Conservation (phyloP, 2,797 vertebrate genomes). For the Craterocephalus amniculus region DNA sequence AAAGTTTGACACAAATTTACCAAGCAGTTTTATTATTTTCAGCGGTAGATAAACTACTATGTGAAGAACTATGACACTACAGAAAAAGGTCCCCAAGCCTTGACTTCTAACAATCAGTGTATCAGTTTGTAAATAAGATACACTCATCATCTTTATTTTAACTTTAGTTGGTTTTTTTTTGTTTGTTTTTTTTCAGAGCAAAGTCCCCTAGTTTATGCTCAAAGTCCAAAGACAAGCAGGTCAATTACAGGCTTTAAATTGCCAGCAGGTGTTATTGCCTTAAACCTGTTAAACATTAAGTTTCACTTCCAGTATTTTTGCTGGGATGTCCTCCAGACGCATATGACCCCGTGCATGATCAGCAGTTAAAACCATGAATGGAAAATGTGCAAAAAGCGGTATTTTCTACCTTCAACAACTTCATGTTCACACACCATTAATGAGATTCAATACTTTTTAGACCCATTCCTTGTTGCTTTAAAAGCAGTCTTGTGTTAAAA, state of each 20-base stretch:
- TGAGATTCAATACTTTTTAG: neutral
- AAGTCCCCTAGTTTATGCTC: neutral
- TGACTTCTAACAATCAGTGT: neutral
- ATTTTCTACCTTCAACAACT: neutral
- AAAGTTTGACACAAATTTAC: neutral
- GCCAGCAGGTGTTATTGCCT: slow-evolving; percentile 2
- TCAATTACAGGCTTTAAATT: neutral
- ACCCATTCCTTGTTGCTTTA: neutral
- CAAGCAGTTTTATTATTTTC: neutral
- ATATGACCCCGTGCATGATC: neutral
- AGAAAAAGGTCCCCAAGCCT: neutral
- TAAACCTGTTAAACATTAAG: neutral
- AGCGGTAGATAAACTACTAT: neutral
- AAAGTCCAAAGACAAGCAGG: slow-evolving; percentile 11
- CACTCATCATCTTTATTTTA: neutral
- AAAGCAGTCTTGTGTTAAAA: neutral
- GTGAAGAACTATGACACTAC: neutral
- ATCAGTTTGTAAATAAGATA: neutral
- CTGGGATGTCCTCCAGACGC: slow-evolving; percentile 4
- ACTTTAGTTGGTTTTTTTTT: neutral
- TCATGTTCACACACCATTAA: neutral
- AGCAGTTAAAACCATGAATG: neutral
- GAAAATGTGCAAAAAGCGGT: neutral
- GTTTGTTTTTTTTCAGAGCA: neutral
- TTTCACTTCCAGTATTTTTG: neutral